Evolutionary conservation across 2,797 vertebrate genomes (phyloP), one percentile per base, ranked within the genome.

Genomic region (Hippoglossus hippoglossus): DNA sequence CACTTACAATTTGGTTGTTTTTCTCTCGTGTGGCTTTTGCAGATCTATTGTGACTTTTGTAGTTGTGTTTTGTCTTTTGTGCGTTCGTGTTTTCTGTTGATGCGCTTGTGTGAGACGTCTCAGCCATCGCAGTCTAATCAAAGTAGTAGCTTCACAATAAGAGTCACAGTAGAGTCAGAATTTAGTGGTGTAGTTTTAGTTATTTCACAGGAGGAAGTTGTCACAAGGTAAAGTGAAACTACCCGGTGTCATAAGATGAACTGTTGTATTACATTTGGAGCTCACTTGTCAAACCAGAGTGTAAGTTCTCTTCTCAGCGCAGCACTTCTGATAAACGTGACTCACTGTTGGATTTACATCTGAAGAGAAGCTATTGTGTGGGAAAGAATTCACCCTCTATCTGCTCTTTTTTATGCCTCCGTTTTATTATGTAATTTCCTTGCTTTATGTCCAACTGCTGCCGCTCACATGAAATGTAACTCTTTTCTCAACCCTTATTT

Each of bases 401-500:
- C 41, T 65, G 1, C 13, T 44, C 9, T 22, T 53, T 82, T 82
- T 79, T 60, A 80, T 72, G 31, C 13, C 58, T 41, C 10, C 22
- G 44, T 82, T 91, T 89, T 80, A 83, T 67, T 68, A 84, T 70
- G 75, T 72, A 84, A 77, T 81, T 73, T 79, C 39, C 63, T 21
- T 77, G 16, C 54, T 84, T 89, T 84, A 77, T 72, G 57, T 70
- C 58, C 68, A 73, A 56, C 51, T 65, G 62, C 73, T 69, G 56
- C 67, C 77, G 31, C 68, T 67, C 60, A 58, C 52, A 55, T 80
- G 50, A 80, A 75, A 66, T 77, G 59, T 61, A 67, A 61, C 60
- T 79, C 56, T 75, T 69, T 74, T 67, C 28, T 68, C 55, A 62
- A 67, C 47, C 5, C 41, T 75, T 57, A 73, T 75, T 49, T 75